Base-by-base conservation (phyloP, 2,888 invertebrate species). In the Drosophila lutescens region DNA sequence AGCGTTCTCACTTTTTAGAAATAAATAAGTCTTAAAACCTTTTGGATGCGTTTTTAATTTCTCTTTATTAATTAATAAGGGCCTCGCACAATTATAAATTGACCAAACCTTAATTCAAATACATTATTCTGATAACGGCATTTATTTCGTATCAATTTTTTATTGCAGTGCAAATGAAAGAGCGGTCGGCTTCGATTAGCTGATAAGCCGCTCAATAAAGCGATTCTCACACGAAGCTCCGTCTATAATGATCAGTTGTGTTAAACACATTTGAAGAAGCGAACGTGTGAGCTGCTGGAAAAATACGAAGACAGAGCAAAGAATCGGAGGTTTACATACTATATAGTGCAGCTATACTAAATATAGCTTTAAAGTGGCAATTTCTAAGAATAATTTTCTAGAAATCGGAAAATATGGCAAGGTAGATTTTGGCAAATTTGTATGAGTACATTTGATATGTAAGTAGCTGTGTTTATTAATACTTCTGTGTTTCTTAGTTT, bases 401-500 rank as follows among this genome's bases (percentile, higher is more conserved):
- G 15, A 20, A 46, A 43, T 13, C 17, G 23, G 54, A 15, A 5
- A 68, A 54, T 44, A 74, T 75, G 74, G 74, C 70, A 57, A 75
- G 76, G 74, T 75, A 43, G 26, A 13, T 6, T 12, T 26, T 9
- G 5, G n/a, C n/a, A 23, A n/a, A 44, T 23, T 13, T n/a, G 6
- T 8, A 1, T 23, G 23, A 10, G 9, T 30, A 2, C 1, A 4
- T 4, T 15, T n/a, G n/a, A 26, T 23, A n/a, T 5, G 20, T 20
- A 0, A 20, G 20, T 20, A 46, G 10, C 26, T 20, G 5, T 12
- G 12, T 5, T 20, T 20, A 7, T 34, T 4, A 43, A 10, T 43
- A 41, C 12, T 0, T 43, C 1, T 43, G 10, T 30, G 55, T 88
- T 67, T 15, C 23, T 12, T 66, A 91, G 92, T 78, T 78, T 91